phyloP scores from a whole-genome alignment of 2,113 vertebrate species.

The Lepisosteus osseus region DNA sequence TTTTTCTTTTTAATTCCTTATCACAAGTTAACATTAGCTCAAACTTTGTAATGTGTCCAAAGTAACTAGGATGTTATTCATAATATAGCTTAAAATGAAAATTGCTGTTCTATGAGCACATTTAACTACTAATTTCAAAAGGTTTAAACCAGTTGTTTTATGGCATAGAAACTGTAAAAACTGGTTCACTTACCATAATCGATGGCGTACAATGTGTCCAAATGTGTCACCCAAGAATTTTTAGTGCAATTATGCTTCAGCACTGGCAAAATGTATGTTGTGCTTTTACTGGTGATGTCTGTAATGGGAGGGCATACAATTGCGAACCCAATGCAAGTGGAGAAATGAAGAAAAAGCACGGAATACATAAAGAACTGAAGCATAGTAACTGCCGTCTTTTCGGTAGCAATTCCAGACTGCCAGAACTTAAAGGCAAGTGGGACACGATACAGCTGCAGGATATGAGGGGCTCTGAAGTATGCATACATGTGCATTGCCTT shows the following conservation, averaged over 20 bases:
- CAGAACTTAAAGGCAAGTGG: conserved; percentile 18
- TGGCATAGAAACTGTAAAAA: no score
- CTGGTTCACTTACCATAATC: conserved; percentile 15
- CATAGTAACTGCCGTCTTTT: conserved; percentile 13
- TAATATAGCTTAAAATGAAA: no score
- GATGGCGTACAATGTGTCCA: neutral
- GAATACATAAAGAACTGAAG: conserved; percentile 19
- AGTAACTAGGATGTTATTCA: no score
- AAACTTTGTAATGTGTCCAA: no score
- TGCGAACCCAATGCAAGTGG: conserved; percentile 27
- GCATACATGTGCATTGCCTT: conserved; percentile 27
- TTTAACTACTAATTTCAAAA: no score
- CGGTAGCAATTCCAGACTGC: conserved; percentile 20
- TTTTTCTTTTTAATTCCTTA: no score
- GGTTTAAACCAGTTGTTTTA: no score
- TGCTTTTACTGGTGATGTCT: conserved; percentile 12
- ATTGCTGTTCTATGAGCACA: no score
- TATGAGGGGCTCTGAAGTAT: conserved; percentile 25
- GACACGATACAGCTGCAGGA: conserved; percentile 32
- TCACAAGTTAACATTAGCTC: no score
- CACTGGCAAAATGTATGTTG: conserved; percentile 8
- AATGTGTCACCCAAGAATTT: conserved; percentile 24
- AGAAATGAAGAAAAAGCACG: conserved; percentile 25
- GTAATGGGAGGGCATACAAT: conserved; percentile 10
- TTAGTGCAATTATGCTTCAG: conserved; percentile 24